Percentiles rank a stretch among this genome's conserved stretches.
These are phyloP conservation scores for Polyommatus icarus DNA, from an alignment of 2,888 invertebrate species.

Conservation along the genomic window DNA sequence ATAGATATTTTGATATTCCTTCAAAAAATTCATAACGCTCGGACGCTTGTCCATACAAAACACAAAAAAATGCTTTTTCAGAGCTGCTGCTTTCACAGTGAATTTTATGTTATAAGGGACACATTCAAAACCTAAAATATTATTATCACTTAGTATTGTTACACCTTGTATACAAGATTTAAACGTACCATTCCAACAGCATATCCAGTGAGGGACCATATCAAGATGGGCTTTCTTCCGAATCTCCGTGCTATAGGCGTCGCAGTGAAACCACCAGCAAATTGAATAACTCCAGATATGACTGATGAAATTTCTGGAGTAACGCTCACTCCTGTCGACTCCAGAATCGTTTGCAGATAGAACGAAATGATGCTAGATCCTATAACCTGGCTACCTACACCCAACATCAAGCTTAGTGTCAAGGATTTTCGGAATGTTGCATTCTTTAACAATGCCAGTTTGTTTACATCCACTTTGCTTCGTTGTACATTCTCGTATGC, in stretches of 20 bases:
- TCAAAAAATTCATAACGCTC: too few relatives aligned
- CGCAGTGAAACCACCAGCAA: constrained; percentile 52
- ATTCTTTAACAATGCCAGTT: constrained; percentile 43
- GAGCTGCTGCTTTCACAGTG: too few relatives aligned
- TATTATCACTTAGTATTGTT: too few relatives aligned
- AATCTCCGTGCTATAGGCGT: constrained; percentile 50
- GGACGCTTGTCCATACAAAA: too few relatives aligned
- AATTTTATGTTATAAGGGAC: too few relatives aligned
- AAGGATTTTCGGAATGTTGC: constrained; percentile 45
- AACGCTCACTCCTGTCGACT: constrained; percentile 52
- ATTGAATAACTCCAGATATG: constrained; percentile 54
- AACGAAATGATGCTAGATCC: constrained; percentile 54
- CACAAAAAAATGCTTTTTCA: too few relatives aligned
- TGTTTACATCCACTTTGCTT: constrained; percentile 34
- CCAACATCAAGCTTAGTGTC: constrained; percentile 42
- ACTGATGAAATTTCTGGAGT: constrained; percentile 53
- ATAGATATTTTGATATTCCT: too few relatives aligned
- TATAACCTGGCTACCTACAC: constrained; percentile 44
- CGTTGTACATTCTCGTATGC: constrained; percentile 46
- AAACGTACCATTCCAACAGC: constrained; percentile 46
- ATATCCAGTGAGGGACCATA: constrained; percentile 43
- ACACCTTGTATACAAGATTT: too few relatives aligned
- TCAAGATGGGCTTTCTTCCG: constrained; percentile 51
- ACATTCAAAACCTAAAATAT: neutral
- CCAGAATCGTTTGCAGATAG: constrained; percentile 56